Evolutionary conservation across 2,113 vertebrate genomes (phyloP), one percentile per base, ranked within the genome.

Genomic region (Gasterosteus aculeatus): DNA sequence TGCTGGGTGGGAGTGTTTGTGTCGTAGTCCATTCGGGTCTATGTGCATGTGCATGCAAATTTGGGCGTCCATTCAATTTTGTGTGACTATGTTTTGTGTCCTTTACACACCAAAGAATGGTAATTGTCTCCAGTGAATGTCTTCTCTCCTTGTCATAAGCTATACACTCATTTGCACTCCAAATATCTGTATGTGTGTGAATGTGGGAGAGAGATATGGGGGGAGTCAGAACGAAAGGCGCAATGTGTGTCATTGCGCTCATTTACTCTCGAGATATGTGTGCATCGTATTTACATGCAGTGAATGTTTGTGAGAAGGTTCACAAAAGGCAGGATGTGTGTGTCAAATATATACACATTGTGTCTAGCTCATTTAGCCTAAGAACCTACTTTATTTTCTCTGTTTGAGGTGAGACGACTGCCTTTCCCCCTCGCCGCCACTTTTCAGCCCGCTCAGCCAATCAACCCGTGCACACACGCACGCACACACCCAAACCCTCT

Each of bases 371-470:
- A 80, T 79, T 88, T 71, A 81, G 75, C 53, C 61, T 80, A 31
- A 53, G 68, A 91, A 80, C 68, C 88, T 78, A 86, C 74, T 90
- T 90, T 91, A 87, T 89, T 88, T 89, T 89, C 85, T 82, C 83
- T 83, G 83, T 90, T 87, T 90, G 88, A 87, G 79, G 82, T 77
- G 76, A 86, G 77, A 78, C 58, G 38, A 44, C 58, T 35, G 42
- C 66, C 64, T 76, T 75, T 59, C 33, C 58, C 83, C 78, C 85
- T 77, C 0, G 75, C 60, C 14, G 9, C 60, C 75, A 73, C 79
- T 89, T 88, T 81, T 64, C 58, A 67, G 16, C 68, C 54, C 11
- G 66, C 83, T 85, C 86, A 71, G 59, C 86, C 82, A 86, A 88
- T 88, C 82, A 84, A 46, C 66, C 46, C 26, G 3, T 9, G 3